Conservation (phyloP, 2,888 invertebrate genomes). For the Gari tellinella region DNA sequence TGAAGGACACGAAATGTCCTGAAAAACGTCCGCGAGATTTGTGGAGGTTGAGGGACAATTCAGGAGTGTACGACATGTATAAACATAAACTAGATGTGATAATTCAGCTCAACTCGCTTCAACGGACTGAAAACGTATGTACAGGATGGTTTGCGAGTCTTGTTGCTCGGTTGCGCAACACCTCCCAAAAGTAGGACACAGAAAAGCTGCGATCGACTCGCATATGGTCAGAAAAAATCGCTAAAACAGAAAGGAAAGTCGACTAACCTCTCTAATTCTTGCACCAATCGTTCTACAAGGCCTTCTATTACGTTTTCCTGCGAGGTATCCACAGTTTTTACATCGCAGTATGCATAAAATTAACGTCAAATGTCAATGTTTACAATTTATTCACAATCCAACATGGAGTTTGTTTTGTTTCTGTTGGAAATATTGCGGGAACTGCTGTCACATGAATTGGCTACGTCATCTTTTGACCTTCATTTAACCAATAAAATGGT, state of each 20-base stretch:
- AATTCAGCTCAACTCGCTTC: too few relatives aligned
- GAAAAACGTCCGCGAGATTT: too few relatives aligned
- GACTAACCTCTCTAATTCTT: constrained; percentile 57
- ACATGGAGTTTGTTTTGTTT: constrained; percentile 74
- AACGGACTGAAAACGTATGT: constrained; percentile 1
- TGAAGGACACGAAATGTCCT: too few relatives aligned
- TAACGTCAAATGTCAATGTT: constrained; percentile 53
- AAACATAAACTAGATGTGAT: too few relatives aligned
- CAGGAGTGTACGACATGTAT: too few relatives aligned
- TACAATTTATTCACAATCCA: constrained; percentile 61
- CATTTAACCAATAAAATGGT: constrained; percentile 9
- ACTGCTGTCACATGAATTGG: constrained; percentile 62
- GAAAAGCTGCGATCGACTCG: too few relatives aligned
- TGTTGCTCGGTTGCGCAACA: constrained; percentile 55
- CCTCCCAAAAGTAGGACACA: constrained; percentile 11
- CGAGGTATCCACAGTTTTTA: constrained; percentile 58
- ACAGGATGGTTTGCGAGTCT: too few relatives aligned
- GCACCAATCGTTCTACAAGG: constrained; percentile 53
- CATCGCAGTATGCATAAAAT: constrained; percentile 17
- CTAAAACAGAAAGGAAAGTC: background rate
- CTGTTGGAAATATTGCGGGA: constrained; percentile 72
- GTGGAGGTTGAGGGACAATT: too few relatives aligned
- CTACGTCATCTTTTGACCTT: constrained; percentile 46
- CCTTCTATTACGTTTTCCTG: constrained; percentile 55
- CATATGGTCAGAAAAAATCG: constrained; percentile 17